Evolutionary conservation across 35 echinoderm and acorn worm species (phyloP).

Genomic region (Ophioderma brevispina): DNA sequence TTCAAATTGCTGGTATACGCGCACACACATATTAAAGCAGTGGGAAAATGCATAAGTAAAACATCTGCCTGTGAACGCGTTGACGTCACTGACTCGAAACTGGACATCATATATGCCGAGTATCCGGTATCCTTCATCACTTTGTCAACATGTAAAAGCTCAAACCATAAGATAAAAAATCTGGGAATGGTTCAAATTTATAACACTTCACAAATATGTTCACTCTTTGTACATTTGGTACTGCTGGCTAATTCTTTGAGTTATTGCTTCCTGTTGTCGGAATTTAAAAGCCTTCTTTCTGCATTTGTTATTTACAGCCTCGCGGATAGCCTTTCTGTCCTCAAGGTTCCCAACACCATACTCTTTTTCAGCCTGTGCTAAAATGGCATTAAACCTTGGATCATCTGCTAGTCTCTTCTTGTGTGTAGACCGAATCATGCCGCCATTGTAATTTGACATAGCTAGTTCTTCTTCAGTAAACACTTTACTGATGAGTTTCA

Average conservation of each 20-base stretch:
- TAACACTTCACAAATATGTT: too few relatives aligned
- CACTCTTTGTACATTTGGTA: constrained; percentile 2
- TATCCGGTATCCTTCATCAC: too few relatives aligned
- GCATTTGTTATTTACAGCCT: not conserved
- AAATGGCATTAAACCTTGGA: not conserved
- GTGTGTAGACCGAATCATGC: not conserved
- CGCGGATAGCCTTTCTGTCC: not conserved
- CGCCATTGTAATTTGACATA: not conserved
- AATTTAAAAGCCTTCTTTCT: not conserved
- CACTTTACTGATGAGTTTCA: not conserved
- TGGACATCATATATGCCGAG: too few relatives aligned
- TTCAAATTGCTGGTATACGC: too few relatives aligned
- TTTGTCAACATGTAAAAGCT: too few relatives aligned
- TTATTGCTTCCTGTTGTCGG: not conserved
- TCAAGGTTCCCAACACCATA: not conserved
- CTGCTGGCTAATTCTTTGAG: not conserved
- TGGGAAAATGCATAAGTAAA: too few relatives aligned
- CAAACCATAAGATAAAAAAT: too few relatives aligned
- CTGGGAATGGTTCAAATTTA: too few relatives aligned
- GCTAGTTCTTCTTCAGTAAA: not conserved
- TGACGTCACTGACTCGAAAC: too few relatives aligned
- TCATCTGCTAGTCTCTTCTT: not conserved
- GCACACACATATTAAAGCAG: too few relatives aligned
- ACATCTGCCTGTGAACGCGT: too few relatives aligned
- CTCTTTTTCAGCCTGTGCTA: not conserved